These are phyloP conservation scores for Oncorhynchus clarkii DNA, from an alignment of 2,113 vertebrate genomes.

Conservation along the genomic window DNA sequence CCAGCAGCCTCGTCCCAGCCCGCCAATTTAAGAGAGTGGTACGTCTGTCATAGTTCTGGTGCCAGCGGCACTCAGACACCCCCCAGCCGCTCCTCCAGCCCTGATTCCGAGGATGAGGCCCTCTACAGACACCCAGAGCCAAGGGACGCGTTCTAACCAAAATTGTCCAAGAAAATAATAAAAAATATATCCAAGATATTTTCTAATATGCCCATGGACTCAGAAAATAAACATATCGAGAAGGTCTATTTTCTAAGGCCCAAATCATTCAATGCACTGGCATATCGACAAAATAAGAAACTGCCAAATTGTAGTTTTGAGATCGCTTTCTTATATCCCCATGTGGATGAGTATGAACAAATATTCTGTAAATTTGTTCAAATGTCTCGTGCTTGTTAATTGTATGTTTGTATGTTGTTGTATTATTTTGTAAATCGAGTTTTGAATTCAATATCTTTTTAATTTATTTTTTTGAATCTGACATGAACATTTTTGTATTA, in stretches of 20 bases:
- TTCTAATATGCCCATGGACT: slow-evolving; percentile 27
- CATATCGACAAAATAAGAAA: slow-evolving; percentile 40
- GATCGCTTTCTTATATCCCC: slow-evolving; percentile 46
- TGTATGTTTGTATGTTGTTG: too few relatives aligned
- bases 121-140: slow-evolving; percentile 66
- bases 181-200: slow-evolving; percentile 23
- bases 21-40: slow-evolving; percentile 94
- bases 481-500: slow-evolving; percentile 66
- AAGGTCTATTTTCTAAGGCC: slow-evolving; percentile 53
- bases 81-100: slow-evolving; percentile 72
- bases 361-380: too few relatives aligned
- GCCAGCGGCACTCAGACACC: slow-evolving; percentile 74
- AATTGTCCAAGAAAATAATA: neutral
- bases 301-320: neutral
- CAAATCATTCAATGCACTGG: slow-evolving; percentile 43
- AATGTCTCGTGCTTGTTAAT: slow-evolving; percentile 5
- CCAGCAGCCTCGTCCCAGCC: slow-evolving; percentile 79
- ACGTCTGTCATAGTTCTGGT: slow-evolving; percentile 88
- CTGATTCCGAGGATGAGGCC: slow-evolving; percentile 70
- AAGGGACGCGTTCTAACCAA: slow-evolving; percentile 68
- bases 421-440: slow-evolving; percentile 69
- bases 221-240: slow-evolving; percentile 25
- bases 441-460: slow-evolving; percentile 61
- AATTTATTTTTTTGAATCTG: slow-evolving; percentile 76
- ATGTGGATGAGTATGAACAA: slow-evolving; percentile 18